Conservation (phyloP, 2,797 vertebrate genomes). For the Trachurus trachurus region DNA sequence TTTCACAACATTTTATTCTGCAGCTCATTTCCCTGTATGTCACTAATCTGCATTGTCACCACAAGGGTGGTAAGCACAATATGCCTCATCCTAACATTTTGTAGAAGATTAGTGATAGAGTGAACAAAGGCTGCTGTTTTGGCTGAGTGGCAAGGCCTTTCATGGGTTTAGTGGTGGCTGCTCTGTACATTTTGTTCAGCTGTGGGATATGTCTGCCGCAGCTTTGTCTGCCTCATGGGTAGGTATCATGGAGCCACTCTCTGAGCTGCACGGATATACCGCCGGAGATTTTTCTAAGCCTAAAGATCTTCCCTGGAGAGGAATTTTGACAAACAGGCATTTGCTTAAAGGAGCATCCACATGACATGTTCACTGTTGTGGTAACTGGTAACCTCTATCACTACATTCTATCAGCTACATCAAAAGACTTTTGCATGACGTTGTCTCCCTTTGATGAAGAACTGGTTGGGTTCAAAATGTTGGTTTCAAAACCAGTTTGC, state of each 20-base stretch:
- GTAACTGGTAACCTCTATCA: constrained; percentile 15
- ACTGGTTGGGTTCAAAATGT: neutral
- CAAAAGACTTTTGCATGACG: neutral
- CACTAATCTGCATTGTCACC: constrained; percentile 63
- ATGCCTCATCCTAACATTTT: constrained; percentile 56
- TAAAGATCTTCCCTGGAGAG: constrained; percentile 46
- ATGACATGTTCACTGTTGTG: constrained; percentile 24
- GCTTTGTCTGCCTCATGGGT: constrained; percentile 46
- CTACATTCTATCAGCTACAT: constrained; percentile 15
- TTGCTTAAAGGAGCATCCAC: constrained; percentile 24
- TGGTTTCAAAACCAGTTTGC: neutral
- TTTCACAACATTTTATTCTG: constrained; percentile 55
- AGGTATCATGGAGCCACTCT: constrained; percentile 44
- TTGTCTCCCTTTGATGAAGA: constrained; percentile 24
- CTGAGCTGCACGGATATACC: constrained; percentile 22
- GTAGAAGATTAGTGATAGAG: constrained; percentile 60
- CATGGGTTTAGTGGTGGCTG: constrained; percentile 72
- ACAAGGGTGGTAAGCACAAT: constrained; percentile 44
- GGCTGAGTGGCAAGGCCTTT: constrained; percentile 69
- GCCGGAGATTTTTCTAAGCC: constrained; percentile 43
- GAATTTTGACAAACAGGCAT: constrained; percentile 39
- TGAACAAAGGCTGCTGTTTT: constrained; percentile 68
- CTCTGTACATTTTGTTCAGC: constrained; percentile 68
- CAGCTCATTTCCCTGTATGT: constrained; percentile 40
- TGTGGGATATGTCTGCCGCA: constrained; percentile 48